Evolutionary conservation across 2,113 vertebrate genomes (phyloP).

Genomic region (Brachyhypopomus gauderio): DNA sequence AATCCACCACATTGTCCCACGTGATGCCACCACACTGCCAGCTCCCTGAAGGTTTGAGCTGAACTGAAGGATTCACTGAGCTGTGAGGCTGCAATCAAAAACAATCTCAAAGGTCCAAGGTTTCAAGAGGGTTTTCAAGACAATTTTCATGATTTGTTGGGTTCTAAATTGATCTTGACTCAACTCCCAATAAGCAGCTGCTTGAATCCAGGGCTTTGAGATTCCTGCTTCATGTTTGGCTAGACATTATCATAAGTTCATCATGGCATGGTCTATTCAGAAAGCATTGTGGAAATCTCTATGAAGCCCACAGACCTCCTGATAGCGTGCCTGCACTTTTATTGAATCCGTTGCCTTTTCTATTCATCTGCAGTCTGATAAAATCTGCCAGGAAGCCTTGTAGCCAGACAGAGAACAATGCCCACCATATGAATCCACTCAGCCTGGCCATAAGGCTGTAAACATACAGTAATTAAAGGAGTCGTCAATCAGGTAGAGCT

Average conservation of each 20-base stretch:
- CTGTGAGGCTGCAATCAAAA: no score
- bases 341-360: slow-evolving; percentile 9
- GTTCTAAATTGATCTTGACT: not conserved
- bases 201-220: not conserved
- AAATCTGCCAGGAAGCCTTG: not conserved
- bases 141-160: no score
- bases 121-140: no score
- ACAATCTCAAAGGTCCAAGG: no score
- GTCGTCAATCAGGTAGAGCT: not conserved
- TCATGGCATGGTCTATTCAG: not conserved
- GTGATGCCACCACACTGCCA: no score
- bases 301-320: not conserved
- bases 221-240: no score
- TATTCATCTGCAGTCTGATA: slow-evolving; percentile 19
- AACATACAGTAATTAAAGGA: not conserved
- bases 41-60: no score
- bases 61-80: no score
- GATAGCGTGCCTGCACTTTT: not conserved
- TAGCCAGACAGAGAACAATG: slow-evolving; percentile 22
- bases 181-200: not conserved
- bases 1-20: no score
- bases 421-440: not conserved
- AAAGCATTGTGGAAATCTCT: slow-evolving; percentile 16
- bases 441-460: not conserved
- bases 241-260: slow-evolving; percentile 29